Conservation (phyloP, 2,113 vertebrate genomes). For the Antechinus flavipes region DNA sequence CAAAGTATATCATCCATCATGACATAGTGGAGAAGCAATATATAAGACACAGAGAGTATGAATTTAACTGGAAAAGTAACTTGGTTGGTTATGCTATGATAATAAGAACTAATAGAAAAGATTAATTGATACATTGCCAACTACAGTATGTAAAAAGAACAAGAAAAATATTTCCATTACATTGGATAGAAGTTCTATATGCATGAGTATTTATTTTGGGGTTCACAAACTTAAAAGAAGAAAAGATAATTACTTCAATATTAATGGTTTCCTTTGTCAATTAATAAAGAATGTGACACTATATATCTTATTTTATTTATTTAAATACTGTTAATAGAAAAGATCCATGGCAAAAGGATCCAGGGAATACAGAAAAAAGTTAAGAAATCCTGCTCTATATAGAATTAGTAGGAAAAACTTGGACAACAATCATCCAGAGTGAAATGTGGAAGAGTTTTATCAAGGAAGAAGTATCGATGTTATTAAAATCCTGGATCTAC, state of each 20-base stretch:
- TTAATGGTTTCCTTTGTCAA: no score
- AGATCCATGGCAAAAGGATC: no score
- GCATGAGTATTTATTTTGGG: no score
- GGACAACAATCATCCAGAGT: not conserved
- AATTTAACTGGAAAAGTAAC: not conserved
- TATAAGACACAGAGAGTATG: not conserved
- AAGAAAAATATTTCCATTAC: not conserved
- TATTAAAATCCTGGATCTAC: not conserved
- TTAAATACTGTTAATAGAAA: no score
- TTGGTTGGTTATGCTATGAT: not conserved
- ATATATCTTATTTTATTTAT: no score
- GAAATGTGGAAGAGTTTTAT: not conserved
- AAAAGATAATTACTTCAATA: no score
- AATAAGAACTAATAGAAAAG: not conserved
- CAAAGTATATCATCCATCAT: not conserved
- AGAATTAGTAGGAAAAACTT: not conserved
- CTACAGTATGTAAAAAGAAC: not conserved
- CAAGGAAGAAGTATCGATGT: not conserved
- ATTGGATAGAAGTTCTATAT: not conserved
- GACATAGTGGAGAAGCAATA: not conserved
- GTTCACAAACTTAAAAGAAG: no score
- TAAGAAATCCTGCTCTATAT: no score
- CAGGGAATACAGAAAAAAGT: no score
- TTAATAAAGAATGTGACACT: no score
- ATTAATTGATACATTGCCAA: not conserved